These are phyloP conservation scores for Cosmorhoe ocellata DNA, from an alignment of 2,888 invertebrate species.

Conservation along the genomic window DNA sequence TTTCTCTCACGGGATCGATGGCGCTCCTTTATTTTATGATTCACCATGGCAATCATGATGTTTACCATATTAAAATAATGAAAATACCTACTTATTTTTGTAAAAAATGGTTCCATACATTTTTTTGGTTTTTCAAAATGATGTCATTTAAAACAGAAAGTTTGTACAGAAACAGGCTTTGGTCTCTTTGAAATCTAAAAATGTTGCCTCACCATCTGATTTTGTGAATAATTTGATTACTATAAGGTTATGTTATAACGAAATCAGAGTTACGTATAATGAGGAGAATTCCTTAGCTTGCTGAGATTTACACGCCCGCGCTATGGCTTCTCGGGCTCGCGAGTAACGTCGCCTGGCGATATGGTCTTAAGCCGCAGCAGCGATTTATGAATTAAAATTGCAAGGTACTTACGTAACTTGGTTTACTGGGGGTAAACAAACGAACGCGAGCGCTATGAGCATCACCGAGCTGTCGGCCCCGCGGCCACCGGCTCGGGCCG, in stretches of 20 bases:
- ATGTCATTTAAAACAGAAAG: too few species aligned
- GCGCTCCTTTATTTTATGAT: slow-evolving; percentile 24
- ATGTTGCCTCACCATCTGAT: too few species aligned
- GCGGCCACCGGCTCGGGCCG: slow-evolving; percentile 59
- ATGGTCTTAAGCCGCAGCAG: slow-evolving; percentile 30
- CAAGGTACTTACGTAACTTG: slow-evolving; percentile 69
- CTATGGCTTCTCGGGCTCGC: slow-evolving; percentile 54
- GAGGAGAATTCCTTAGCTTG: slow-evolving; percentile 45
- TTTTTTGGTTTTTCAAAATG: too few species aligned
- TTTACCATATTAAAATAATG: too few species aligned
- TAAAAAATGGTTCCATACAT: too few species aligned
- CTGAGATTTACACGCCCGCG: slow-evolving; percentile 50
- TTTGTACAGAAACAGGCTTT: too few species aligned
- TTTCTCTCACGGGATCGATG: slow-evolving; percentile 31
- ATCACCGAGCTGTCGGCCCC: slow-evolving; percentile 68
- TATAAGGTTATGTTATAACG: too few species aligned
- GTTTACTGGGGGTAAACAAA: slow-evolving; percentile 64
- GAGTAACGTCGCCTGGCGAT: slow-evolving; percentile 33
- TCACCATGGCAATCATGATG: too few species aligned
- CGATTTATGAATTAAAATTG: slow-evolving; percentile 19
- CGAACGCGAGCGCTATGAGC: slow-evolving; percentile 64
- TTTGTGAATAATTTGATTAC: too few species aligned
- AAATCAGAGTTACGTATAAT: slow-evolving; percentile 43
- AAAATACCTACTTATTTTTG: too few species aligned
- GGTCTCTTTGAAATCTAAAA: too few species aligned